phyloP scores from a whole-genome alignment of 2,113 vertebrate genomes.

The Ginglymostoma cirratum region DNA sequence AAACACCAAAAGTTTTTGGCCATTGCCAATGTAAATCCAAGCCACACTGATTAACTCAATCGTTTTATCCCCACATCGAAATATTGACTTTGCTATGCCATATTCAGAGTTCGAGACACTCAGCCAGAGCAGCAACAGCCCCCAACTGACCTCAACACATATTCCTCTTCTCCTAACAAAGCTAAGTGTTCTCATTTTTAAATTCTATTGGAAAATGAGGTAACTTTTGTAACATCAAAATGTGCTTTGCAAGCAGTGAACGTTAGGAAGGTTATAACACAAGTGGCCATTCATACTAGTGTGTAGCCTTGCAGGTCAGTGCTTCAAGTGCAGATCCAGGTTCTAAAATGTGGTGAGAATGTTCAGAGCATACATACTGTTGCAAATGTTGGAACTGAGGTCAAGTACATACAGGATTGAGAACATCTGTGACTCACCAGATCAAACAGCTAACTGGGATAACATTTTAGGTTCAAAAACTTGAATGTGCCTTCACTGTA shows the following conservation, averaged over 20 bases:
- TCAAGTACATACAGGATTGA: neutral
- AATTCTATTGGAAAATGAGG: neutral
- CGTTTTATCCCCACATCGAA: neutral
- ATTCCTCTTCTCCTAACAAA: neutral
- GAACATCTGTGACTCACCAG: neutral
- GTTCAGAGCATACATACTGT: neutral
- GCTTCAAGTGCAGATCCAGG: no score
- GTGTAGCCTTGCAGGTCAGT: no score
- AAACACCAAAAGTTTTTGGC: no score
- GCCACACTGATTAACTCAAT: neutral
- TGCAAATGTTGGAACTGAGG: neutral
- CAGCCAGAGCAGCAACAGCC: neutral
- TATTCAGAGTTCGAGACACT: neutral
- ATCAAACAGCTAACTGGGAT: neutral
- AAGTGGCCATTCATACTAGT: no score
- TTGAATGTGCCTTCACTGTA: no score
- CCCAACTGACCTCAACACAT: neutral
- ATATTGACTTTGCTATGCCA: neutral
- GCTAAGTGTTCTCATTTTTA: neutral
- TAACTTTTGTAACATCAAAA: no score
- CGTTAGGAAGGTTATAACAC: no score
- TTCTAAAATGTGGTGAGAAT: neutral
- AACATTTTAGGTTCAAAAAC: neutral
- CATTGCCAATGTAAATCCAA: no score
- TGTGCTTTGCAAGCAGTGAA: no score